Base-by-base conservation (phyloP, 2,113 vertebrate genomes). In the Edolisoma coerulescens region DNA sequence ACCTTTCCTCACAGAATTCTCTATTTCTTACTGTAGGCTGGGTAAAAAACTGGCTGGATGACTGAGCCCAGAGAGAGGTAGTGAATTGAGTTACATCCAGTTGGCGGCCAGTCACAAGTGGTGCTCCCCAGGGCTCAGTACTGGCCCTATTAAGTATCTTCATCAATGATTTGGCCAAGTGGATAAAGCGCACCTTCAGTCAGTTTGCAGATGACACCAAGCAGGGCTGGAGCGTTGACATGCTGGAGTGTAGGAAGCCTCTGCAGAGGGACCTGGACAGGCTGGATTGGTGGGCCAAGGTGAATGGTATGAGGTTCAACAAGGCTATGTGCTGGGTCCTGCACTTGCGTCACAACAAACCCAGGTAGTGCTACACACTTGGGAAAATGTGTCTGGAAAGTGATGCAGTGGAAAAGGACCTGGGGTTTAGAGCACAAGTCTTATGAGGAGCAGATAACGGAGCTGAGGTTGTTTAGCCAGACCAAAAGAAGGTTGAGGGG, bases 351-450 rank as follows among this genome's bases (percentile, higher is more conserved):
- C 7, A 32, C 49, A 71, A 71, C 23, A 70, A 47, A 15, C 3
- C 8, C 42, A 63, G 21, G 7, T 8, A 71, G 32, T 0, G 0
- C 11, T 42, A 18, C 1, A 21, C 1, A 4, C 12, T 54, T 30
- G 49, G 21, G 24, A 35, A 79, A 50, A 16, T 11, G 6, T n/a
- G 49, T 17, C 65, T 16, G 10, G 19, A 41, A 78, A 24, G 24
- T 17, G n/a, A 30, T 2, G 2, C n/a, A 35, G 16, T 11, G 21
- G n/a, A 79, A 71, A 56, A 41, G 20, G 7, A 54, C 30, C 49
- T 22, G 14, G n/a, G 22, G 3, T 70, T 63, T 70, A 20, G 49
- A 41, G 13, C 19, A n/a, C 9, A 54, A n/a, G 13, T 20, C 30
- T 24, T 24, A 16, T 45, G 39, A 63, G 28, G 16, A 45, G 39